phyloP scores from a whole-genome alignment of 1,140 invertebrate genomes.

The Acromyrmex echinatior region DNA sequence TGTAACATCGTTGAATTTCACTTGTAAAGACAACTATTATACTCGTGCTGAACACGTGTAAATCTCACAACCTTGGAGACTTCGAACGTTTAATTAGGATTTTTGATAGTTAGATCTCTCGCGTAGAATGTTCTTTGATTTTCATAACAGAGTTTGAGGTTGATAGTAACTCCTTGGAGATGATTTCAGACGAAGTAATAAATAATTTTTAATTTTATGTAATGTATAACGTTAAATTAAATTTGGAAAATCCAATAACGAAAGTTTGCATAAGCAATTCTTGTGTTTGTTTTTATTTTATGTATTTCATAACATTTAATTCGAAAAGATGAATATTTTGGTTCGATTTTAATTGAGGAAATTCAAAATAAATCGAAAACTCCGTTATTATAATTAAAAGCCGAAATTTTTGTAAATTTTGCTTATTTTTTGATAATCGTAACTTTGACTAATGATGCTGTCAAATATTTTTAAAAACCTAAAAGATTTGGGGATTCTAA shows the following conservation, averaged over 20 bases:
- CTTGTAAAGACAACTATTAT: constrained; percentile 14
- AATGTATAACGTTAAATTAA: background rate
- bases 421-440: no score
- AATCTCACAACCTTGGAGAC: constrained; percentile 1
- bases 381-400: background rate
- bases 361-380: background rate
- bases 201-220: background rate
- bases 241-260: background rate
- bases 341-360: background rate
- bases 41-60: background rate
- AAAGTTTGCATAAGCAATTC: background rate
- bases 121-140: background rate
- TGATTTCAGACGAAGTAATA: constrained; percentile 5
- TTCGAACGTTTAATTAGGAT: constrained; percentile 30
- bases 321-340: background rate
- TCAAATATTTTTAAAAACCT: background rate
- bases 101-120: constrained; percentile 7
- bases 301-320: background rate
- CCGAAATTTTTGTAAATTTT: background rate
- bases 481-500: no score
- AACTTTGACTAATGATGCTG: no score
- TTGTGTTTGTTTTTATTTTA: background rate
- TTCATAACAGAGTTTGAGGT: background rate
- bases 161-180: background rate
- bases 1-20: background rate